Conservation (phyloP, 2,113 vertebrate genomes). For the Eupsittula cactorum region DNA sequence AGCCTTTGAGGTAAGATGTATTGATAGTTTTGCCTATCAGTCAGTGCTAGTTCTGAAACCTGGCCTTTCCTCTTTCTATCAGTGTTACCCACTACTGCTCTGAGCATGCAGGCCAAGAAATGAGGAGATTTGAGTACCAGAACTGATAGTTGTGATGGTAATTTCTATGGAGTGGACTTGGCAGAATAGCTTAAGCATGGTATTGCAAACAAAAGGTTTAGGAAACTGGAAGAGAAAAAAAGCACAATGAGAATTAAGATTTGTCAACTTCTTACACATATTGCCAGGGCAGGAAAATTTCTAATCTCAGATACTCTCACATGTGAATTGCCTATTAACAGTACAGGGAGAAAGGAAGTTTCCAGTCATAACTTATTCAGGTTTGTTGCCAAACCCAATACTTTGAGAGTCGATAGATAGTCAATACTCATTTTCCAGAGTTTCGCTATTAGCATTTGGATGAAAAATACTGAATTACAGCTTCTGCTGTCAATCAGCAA, state of each 20-base stretch:
- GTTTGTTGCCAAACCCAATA: background rate
- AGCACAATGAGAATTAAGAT: background rate
- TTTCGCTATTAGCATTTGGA: background rate
- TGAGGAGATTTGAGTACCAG: background rate
- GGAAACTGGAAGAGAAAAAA: background rate
- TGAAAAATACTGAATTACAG: background rate
- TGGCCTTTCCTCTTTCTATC: background rate
- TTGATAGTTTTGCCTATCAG: background rate
- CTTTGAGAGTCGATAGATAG: background rate
- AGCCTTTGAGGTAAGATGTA: background rate
- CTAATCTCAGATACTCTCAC: background rate
- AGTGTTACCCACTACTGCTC: background rate
- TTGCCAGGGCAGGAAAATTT: background rate
- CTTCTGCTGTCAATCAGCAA: background rate
- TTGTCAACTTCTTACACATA: background rate
- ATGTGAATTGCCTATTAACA: background rate
- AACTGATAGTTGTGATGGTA: background rate
- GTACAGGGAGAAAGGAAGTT: background rate
- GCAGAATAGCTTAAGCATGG: background rate
- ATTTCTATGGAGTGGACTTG: background rate
- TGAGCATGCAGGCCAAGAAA: background rate
- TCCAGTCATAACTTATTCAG: background rate
- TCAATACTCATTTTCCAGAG: background rate
- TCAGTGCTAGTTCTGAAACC: background rate
- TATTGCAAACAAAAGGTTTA: background rate